phyloP scores from a whole-genome alignment of 1,140 invertebrate genomes.

The Zaprionus vittiger region DNA sequence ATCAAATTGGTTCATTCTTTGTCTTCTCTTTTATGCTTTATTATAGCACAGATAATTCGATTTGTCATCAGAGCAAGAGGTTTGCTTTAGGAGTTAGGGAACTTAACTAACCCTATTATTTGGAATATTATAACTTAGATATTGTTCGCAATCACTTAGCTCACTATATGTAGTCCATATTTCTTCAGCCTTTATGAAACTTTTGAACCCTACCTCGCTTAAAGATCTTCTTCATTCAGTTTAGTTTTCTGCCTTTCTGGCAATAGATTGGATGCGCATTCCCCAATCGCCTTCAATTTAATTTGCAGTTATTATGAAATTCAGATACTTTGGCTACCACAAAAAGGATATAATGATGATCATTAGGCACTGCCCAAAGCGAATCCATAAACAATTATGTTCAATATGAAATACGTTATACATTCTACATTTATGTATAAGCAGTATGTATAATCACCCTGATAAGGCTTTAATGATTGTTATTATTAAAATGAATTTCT shows the following conservation, averaged over 20 bases:
- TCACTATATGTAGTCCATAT: no score
- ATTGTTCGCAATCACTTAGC: no score
- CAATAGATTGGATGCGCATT: conserved; percentile 25
- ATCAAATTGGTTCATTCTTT: conserved; percentile 51
- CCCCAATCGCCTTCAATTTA: conserved; percentile 56
- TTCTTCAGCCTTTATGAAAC: background rate
- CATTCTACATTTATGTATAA: background rate
- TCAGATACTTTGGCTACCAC: conserved; percentile 51
- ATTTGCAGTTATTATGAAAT: conserved; percentile 71
- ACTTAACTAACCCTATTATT: background rate
- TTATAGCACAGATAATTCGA: conserved; percentile 36
- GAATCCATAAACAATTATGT: conserved; percentile 34
- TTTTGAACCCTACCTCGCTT: conserved; percentile 4
- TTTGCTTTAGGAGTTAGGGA: background rate
- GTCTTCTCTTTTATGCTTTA: conserved; percentile 32
- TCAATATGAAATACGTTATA: conserved; percentile 22
- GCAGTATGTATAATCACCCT: conserved; percentile 28
- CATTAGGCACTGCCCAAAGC: conserved; percentile 46
- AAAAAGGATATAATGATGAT: conserved; percentile 68
- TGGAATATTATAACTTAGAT: no score
- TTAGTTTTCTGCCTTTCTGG: conserved; percentile 25
- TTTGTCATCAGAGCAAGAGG: conserved; percentile 60
- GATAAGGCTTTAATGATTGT: conserved; percentile 66
- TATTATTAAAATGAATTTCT: conserved; percentile 60
- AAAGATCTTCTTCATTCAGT: conserved; percentile 27